Conservation (phyloP, 2,113 vertebrate genomes). For the Tetraodon nigroviridis region DNA sequence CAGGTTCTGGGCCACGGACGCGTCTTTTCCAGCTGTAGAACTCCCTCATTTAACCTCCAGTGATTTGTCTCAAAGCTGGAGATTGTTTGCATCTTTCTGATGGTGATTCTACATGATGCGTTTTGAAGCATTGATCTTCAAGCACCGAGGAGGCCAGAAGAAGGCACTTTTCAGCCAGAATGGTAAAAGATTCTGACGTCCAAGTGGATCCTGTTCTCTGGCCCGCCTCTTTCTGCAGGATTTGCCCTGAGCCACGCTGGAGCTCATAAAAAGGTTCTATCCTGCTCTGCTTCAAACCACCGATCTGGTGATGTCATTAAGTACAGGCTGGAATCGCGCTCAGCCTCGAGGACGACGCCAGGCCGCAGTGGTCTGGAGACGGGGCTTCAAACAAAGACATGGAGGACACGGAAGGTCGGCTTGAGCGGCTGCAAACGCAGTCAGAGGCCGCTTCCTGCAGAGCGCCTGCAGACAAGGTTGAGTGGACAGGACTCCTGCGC, state of each 20-base stretch:
- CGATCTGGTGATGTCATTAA: conserved; percentile 50
- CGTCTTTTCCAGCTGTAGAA: conserved; percentile 30
- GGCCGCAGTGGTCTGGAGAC: too few relatives aligned
- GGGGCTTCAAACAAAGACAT: conserved; percentile 15
- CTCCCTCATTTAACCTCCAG: conserved; percentile 6
- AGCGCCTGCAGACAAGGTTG: too few relatives aligned
- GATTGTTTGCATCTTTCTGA: too few relatives aligned
- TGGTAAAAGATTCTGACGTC: conserved; percentile 11
- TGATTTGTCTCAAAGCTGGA: too few relatives aligned
- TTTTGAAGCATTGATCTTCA: conserved; percentile 11
- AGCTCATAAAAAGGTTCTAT: conserved; percentile 12
- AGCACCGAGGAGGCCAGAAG: neutral
- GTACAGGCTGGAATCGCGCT: conserved; percentile 6
- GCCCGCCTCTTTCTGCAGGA: conserved; percentile 17
- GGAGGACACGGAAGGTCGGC: neutral
- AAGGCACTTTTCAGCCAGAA: conserved; percentile 1
- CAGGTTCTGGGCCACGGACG: conserved; percentile 22
- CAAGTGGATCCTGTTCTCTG: conserved; percentile 27
- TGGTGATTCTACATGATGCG: neutral
- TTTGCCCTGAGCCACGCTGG: conserved; percentile 17
- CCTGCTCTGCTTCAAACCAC: conserved; percentile 7
- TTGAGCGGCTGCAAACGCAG: too few relatives aligned
- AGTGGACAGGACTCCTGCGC: too few relatives aligned
- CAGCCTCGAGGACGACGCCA: neutral
- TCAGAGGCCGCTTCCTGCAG: too few relatives aligned